phyloP scores from a whole-genome alignment of 1,140 invertebrate genomes.

The Homarus americanus region DNA sequence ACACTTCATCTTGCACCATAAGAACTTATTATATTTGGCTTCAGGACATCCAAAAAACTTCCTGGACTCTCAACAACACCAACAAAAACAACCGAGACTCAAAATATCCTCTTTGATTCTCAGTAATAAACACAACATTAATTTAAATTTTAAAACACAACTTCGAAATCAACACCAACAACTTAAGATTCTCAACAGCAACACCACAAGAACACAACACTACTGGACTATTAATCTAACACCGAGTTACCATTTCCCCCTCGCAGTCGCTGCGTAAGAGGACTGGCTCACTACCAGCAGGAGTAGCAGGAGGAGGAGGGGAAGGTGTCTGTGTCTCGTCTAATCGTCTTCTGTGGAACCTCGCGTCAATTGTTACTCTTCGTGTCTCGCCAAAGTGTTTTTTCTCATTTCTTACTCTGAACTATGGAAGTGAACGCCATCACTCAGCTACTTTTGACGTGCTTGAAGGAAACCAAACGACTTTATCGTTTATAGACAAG shows the following conservation, averaged over 20 bases:
- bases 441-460: not conserved
- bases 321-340: conserved; percentile 42
- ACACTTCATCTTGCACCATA: too few species aligned
- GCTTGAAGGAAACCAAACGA: not conserved
- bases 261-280: conserved; percentile 57
- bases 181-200: not conserved
- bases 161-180: not conserved
- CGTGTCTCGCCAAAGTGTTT: conserved; percentile 1
- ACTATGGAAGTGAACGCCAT: not conserved
- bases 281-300: conserved; percentile 14
- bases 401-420: not conserved
- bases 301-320: conserved; percentile 28
- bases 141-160: too few species aligned
- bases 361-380: conserved; percentile 25
- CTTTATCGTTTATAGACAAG: not conserved
- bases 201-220: not conserved
- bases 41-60: too few species aligned
- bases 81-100: too few species aligned
- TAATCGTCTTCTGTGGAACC: conserved; percentile 42
- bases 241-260: not conserved
- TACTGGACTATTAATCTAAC: too few species aligned
- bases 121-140: too few species aligned
- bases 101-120: too few species aligned
- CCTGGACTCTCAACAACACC: too few species aligned
- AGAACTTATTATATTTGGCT: too few species aligned